phyloP scores from a whole-genome alignment of 2,888 invertebrate genomes.

The Eupithecia abbreviata region DNA sequence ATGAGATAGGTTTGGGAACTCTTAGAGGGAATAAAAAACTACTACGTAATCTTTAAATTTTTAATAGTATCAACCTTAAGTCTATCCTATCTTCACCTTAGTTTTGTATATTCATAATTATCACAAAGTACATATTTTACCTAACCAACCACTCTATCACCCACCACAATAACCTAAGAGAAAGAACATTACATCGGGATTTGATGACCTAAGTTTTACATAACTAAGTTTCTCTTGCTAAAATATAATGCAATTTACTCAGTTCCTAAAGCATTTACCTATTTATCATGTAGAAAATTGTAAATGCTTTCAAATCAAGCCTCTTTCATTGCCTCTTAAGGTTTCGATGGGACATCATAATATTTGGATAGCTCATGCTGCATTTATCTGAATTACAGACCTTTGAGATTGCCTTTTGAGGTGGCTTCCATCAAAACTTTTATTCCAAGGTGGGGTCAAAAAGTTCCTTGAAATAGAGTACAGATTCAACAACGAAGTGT shows the following conservation, averaged over 20 bases:
- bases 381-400: not conserved
- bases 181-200: not conserved
- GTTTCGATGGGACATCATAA: not conserved
- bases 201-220: not conserved
- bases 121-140: slow-evolving; percentile 24
- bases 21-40: not conserved
- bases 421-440: not conserved
- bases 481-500: not conserved
- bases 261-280: slow-evolving; percentile 10
- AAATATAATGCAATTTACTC: not conserved
- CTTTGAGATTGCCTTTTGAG: not conserved
- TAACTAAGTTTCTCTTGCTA: not conserved
- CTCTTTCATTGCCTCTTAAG: not conserved
- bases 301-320: slow-evolving; percentile 7
- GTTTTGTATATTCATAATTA: slow-evolving; percentile 11
- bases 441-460: not conserved
- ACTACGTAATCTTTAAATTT: not conserved
- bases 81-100: slow-evolving; percentile 5
- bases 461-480: not conserved
- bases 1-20: not conserved
- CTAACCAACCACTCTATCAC: slow-evolving; percentile 4
- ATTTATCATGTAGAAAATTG: slow-evolving; percentile 10
- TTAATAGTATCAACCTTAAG: not conserved
- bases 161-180: not conserved
- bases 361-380: slow-evolving; percentile 3